Evolutionary conservation across 2,888 invertebrate genomes (phyloP), one percentile per base, ranked within the genome.

Genomic region (Pammene aurita): DNA sequence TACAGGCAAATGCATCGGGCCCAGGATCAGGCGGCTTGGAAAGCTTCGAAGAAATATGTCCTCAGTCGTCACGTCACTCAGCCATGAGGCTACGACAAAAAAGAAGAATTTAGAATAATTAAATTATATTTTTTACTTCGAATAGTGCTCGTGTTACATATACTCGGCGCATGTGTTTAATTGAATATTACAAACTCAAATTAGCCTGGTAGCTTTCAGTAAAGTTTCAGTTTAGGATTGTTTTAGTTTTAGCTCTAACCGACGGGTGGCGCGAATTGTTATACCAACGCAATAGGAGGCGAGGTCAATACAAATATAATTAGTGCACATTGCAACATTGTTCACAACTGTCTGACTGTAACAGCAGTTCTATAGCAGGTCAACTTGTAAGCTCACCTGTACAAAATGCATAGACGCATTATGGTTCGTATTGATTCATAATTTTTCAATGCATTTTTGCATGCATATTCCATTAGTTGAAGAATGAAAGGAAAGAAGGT

Each of bases 321-420:
- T 52, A 16, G 42, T 41, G 14, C 41, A 13, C 11, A 66, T 52
- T 44, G 58, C 48, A 66, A 58, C 38, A 9, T 58, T 7, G 16
- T 18, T 13, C 26, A 26, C 26, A 58, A 50, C 41, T 58, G 50
- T 18, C 26, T 26, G 26, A 2, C 4, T 26, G 26, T 44, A 66
- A 44, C 7, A 34, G 26, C 26, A 26, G 26, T 1, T 44, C 9
- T 10, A n/a, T 26, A 26, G 44, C n/a, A 26, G 26, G 14, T 9
- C 56, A 18, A 26, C 11, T 57, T 42, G 46, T 14, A 46, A 5
- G 26, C 38, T 9, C 7, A 9, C 9, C 38, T 9, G 38, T 38
- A 7, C 2, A 38, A 38, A 5, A 26, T 38, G 9, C 9, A 38
- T 38, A 9, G 38, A 38, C 38, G 6, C 7, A 38, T 38, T 38